Base-by-base conservation (phyloP, 92 coral and sea anemone species). In the Phymanthus crucifer region DNA sequence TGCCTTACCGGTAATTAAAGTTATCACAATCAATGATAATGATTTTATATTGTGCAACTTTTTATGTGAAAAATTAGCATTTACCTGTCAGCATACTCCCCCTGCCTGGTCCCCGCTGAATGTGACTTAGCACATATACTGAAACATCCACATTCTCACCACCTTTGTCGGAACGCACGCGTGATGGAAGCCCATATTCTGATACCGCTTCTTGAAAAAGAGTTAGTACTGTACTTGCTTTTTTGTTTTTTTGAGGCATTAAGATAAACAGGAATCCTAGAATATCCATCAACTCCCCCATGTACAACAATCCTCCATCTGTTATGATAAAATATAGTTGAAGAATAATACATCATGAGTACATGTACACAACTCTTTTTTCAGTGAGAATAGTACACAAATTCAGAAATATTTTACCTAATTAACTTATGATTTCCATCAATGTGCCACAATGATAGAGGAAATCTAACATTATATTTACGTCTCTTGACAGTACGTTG, bases 141-240 rank as follows among this genome's bases (percentile, higher is more conserved):
- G 48, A 12, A 43, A 43, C 48, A 8, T 43, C 48, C 1, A 43
- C 48, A 17, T 43, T 43, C 13, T 43, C 88, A 2, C 88, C 88
- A 18, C 84, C 88, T 73, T 72, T 79, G 29, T 84, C 88, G 6
- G 84, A 84, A 31, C 84, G 54, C 21, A 84, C 88, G 17, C 88
- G 46, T 16, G 88, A 84, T 58, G 88, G 88, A 47, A 85, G 79
- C 8, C 88, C 88, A 72, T 72, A 85, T 52, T 85, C 80, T 18
- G 17, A 32, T 19, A 85, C 88, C 12, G 80, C 88, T 56, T 35
- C 66, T n/a, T n/a, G n/a, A n/a, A n/a, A n/a, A n/a, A n/a, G n/a
- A n/a, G n/a, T n/a, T n/a, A n/a, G n/a, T n/a, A n/a, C n/a, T n/a
- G n/a, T n/a, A n/a, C n/a, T n/a, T n/a, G n/a, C n/a, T n/a, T n/a